Percentiles rank a stretch among this genome's conserved stretches.
These are phyloP conservation scores for Callitettix versicolor DNA, from an alignment of 1,140 invertebrate genomes.

Conservation along the genomic window DNA sequence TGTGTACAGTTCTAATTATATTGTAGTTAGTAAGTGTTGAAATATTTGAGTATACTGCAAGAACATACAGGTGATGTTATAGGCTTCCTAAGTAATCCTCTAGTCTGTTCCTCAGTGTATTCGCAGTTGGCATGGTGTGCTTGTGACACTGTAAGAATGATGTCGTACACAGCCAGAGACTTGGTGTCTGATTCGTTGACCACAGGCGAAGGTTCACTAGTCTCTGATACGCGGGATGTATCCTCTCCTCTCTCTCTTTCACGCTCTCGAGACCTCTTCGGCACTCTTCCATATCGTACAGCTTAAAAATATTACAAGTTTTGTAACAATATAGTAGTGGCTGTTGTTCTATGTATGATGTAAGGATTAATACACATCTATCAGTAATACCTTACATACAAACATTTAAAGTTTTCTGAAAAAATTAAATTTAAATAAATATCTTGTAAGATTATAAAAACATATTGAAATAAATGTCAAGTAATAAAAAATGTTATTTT, in stretches of 20 bases:
- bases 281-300: slow-evolving; percentile 89
- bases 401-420: too few relatives aligned
- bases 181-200: slow-evolving; percentile 32
- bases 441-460: neutral
- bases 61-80: slow-evolving; percentile 52
- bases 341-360: too few relatives aligned
- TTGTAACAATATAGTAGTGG: neutral
- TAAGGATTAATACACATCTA: neutral
- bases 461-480: neutral
- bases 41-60: slow-evolving; percentile 22
- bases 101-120: slow-evolving; percentile 77
- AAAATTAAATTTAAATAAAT: neutral
- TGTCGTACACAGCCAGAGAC: slow-evolving; percentile 65
- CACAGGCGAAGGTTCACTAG: slow-evolving; percentile 28
- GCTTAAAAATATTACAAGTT: slow-evolving; percentile 46
- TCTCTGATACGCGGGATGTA: slow-evolving; percentile 30
- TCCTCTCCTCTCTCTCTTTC: slow-evolving; percentile 39
- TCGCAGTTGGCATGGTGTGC: slow-evolving; percentile 83
- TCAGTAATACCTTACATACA: neutral
- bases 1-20: too few relatives aligned
- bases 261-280: slow-evolving; percentile 80
- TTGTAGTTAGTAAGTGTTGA: neutral
- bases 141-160: slow-evolving; percentile 78
- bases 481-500: neutral
- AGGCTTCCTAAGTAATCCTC: slow-evolving; percentile 57